phyloP scores from a whole-genome alignment of 2,888 invertebrate genomes.

The Chymomyza caudatula region DNA sequence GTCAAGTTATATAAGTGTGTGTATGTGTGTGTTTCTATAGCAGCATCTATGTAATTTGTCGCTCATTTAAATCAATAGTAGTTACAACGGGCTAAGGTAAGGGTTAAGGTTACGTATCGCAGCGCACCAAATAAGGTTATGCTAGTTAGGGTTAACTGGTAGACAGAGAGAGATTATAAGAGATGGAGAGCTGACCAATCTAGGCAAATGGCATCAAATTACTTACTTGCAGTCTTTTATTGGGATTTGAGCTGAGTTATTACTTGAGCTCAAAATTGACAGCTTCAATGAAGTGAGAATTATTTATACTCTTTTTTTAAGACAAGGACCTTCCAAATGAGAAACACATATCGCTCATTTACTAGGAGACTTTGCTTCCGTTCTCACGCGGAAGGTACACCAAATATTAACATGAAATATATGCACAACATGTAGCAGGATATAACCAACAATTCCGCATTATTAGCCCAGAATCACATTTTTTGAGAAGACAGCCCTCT shows the following conservation, averaged over 20 bases:
- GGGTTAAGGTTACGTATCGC: not conserved
- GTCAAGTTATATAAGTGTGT: constrained; percentile 54
- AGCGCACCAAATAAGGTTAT: too few species aligned
- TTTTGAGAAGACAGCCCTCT: too few species aligned
- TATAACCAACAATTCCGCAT: too few species aligned
- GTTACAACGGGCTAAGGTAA: constrained; percentile 17
- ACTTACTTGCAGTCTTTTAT: constrained; percentile 40
- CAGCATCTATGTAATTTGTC: constrained; percentile 29
- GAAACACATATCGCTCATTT: too few species aligned
- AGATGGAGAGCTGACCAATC: constrained; percentile 26
- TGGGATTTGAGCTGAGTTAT: constrained; percentile 28
- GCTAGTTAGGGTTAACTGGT: not conserved
- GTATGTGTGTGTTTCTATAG: not conserved
- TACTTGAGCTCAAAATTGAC: not conserved
- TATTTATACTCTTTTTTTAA: not conserved
- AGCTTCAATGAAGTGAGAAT: not conserved
- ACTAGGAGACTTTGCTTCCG: not conserved
- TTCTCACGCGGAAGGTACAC: too few species aligned
- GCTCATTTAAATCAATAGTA: constrained; percentile 65
- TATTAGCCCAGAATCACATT: too few species aligned
- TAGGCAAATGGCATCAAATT: constrained; percentile 37
- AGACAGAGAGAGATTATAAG: not conserved
- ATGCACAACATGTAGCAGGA: too few species aligned
- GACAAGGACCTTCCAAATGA: not conserved
- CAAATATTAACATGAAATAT: too few species aligned